Evolutionary conservation across 1,140 invertebrate species (phyloP).

Genomic region (Drosophila sp.): DNA sequence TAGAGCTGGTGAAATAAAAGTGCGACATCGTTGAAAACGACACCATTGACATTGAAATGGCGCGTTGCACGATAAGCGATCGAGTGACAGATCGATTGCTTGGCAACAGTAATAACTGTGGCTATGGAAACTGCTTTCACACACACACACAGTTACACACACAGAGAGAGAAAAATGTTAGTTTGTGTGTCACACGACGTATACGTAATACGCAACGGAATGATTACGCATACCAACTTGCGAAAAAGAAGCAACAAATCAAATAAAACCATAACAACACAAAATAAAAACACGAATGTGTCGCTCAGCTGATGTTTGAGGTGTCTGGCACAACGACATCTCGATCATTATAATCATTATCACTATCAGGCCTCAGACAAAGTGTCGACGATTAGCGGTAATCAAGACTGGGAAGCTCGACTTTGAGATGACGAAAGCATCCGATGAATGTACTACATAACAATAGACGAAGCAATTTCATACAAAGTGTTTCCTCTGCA

Average conservation of each 20-base stretch:
- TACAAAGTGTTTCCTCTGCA: conserved; percentile 54
- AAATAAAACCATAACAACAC: conserved; percentile 8
- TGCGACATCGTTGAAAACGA: conserved; percentile 55
- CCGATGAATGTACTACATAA: conserved; percentile 26
- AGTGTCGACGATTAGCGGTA: conserved; percentile 17
- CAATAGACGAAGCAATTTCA: conserved; percentile 45
- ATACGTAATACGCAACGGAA: conserved; percentile 51
- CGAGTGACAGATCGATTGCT: conserved; percentile 45
- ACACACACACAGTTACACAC: not conserved
- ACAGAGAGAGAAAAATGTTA: not conserved
- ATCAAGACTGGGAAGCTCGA: conserved; percentile 38
- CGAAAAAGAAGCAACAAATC: no score
- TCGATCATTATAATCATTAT: conserved; percentile 25
- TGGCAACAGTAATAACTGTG: conserved; percentile 60
- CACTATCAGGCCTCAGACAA: conserved; percentile 35
- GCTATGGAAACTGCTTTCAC: not conserved
- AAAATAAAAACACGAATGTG: conserved; percentile 34
- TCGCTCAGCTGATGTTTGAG: conserved; percentile 68
- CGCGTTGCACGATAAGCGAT: conserved; percentile 55
- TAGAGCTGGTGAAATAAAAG: conserved; percentile 62
- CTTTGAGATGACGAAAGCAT: conserved; percentile 62
- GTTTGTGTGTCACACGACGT: conserved; percentile 37
- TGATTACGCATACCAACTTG: conserved; percentile 60
- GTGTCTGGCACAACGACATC: conserved; percentile 51
- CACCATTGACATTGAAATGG: conserved; percentile 76